phyloP scores from a whole-genome alignment of 2,888 invertebrate species.

The Rhorus exstirpatorius region DNA sequence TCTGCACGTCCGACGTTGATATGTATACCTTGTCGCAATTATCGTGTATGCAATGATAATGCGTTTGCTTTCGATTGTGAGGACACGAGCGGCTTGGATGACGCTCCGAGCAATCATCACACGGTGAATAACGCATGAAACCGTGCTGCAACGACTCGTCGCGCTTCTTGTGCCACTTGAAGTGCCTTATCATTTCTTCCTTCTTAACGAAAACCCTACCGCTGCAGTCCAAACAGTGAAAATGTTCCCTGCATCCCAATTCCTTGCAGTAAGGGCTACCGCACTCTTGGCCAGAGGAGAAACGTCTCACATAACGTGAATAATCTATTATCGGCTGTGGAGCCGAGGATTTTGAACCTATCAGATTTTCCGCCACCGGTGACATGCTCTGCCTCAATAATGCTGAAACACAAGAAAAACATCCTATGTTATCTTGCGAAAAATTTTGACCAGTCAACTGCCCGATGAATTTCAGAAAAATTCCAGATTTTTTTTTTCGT shows the following conservation, averaged over 20 bases:
- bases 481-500: slow-evolving; percentile 13
- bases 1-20: slow-evolving; percentile 99
- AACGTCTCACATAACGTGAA: slow-evolving; percentile 95
- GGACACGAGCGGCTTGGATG: slow-evolving; percentile 92
- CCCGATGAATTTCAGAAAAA: neutral
- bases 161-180: slow-evolving; percentile 99
- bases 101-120: slow-evolving; percentile 96
- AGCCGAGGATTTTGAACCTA: slow-evolving; percentile 86
- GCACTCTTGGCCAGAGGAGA: slow-evolving; percentile 93
- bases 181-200: slow-evolving; percentile 99
- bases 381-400: slow-evolving; percentile 87
- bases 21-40: slow-evolving; percentile 98
- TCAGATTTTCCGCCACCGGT: slow-evolving; percentile 83
- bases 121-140: slow-evolving; percentile 97
- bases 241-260: slow-evolving; percentile 96
- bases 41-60: slow-evolving; percentile 98
- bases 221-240: slow-evolving; percentile 95
- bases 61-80: slow-evolving; percentile 97
- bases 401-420: slow-evolving; percentile 84
- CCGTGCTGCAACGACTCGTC: slow-evolving; percentile 98
- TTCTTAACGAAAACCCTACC: slow-evolving; percentile 98
- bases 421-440: slow-evolving; percentile 7
- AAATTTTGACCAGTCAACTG: neutral
- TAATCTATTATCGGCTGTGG: slow-evolving; percentile 93
- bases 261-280: slow-evolving; percentile 95